A percentile compares a stretch with the other conserved stretches of the same genome.
Conservation (phyloP, 1,140 invertebrate genomes). For the Achatina immaculata region DNA sequence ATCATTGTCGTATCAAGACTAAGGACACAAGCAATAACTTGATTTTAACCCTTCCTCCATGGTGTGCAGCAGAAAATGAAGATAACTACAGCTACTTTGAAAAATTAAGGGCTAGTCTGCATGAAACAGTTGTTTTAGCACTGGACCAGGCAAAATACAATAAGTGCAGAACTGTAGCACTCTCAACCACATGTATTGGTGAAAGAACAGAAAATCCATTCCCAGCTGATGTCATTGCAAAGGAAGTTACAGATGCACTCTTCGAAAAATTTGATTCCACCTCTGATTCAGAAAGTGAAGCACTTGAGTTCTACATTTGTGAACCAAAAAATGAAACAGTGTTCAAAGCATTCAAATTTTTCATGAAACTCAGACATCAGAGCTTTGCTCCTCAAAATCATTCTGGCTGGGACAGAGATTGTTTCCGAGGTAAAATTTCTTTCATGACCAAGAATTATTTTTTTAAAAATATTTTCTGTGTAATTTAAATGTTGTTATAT, state of each 20-base stretch:
- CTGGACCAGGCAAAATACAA: not conserved
- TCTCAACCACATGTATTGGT: not conserved
- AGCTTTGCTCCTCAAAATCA: not conserved
- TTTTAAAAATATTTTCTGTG: no score
- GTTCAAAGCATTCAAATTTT: not conserved
- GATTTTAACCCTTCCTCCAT: not conserved
- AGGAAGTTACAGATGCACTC: not conserved
- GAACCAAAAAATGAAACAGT: not conserved
- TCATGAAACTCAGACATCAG: not conserved
- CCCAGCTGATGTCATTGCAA: constrained; percentile 3
- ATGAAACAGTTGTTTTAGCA: not conserved
- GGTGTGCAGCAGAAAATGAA: not conserved
- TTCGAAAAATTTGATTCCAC: not conserved
- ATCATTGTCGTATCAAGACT: not conserved
- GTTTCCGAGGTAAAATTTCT: not conserved
- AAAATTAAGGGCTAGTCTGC: not conserved
- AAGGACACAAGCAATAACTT: not conserved
- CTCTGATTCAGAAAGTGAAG: not conserved
- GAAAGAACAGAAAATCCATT: not conserved
- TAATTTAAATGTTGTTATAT: not conserved
- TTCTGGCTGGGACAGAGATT: not conserved
- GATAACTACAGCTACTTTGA: not conserved
- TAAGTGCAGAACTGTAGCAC: not conserved
- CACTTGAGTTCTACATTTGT: not conserved
- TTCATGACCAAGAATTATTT: no score